phyloP scores from a whole-genome alignment of 64 coral and sea anemone species.

The Porites lutea region DNA sequence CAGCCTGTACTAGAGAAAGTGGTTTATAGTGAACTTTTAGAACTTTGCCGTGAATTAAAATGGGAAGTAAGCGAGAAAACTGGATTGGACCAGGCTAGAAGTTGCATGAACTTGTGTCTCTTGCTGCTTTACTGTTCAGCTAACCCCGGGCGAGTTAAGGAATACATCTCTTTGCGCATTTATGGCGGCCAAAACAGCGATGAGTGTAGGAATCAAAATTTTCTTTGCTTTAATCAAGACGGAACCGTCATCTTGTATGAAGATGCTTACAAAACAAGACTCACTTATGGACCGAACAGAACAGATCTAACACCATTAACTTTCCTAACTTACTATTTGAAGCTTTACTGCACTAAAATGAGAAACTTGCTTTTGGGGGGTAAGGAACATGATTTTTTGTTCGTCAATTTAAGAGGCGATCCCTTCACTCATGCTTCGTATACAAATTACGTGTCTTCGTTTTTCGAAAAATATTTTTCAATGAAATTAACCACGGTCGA shows the following conservation, averaged over 20 bases:
- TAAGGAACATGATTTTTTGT: conserved; percentile 12
- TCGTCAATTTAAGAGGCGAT: not conserved
- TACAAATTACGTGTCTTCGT: not conserved
- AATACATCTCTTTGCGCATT: not conserved
- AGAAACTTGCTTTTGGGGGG: not conserved
- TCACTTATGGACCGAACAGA: not conserved
- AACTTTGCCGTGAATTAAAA: not conserved
- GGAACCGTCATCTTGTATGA: not conserved
- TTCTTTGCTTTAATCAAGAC: conserved; percentile 1
- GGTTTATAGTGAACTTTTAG: not conserved
- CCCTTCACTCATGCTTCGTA: not conserved
- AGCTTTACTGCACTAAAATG: conserved; percentile 10
- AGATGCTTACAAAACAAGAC: not conserved
- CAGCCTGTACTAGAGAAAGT: not conserved
- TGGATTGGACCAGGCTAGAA: not conserved
- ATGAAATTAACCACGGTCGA: not conserved
- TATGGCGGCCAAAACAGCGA: not conserved
- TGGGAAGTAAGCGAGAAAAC: not conserved
- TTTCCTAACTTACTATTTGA: conserved; percentile 19
- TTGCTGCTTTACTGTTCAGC: not conserved
- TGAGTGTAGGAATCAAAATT: not conserved
- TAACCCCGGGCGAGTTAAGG: not conserved
- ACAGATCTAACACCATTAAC: not conserved
- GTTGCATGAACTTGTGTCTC: not conserved
- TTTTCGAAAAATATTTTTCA: conserved; percentile 24